These are phyloP conservation scores for Rosalia funebris DNA, from an alignment of 2,888 invertebrate genomes.

Conservation along the genomic window DNA sequence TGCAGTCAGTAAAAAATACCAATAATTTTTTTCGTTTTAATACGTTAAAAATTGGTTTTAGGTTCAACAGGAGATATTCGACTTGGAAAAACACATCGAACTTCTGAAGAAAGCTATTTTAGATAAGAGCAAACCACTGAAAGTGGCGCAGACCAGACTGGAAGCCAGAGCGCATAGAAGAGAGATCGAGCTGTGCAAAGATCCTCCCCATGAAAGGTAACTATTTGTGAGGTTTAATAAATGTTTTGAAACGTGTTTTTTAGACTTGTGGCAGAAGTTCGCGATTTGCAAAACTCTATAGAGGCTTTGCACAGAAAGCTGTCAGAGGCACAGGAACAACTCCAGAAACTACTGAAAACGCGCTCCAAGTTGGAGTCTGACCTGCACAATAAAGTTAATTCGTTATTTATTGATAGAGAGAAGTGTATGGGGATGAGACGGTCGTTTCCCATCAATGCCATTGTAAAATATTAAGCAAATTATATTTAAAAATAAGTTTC, in stretches of 20 bases:
- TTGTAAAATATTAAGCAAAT: slow-evolving; percentile 73
- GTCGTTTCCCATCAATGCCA: slow-evolving; percentile 87
- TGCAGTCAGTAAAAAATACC: background rate
- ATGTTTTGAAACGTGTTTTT: slow-evolving; percentile 18
- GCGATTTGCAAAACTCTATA: slow-evolving; percentile 85
- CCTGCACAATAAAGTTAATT: slow-evolving; percentile 85
- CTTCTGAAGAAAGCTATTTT: slow-evolving; percentile 88
- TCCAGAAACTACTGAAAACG: slow-evolving; percentile 85
- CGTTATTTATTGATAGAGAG: slow-evolving; percentile 93
- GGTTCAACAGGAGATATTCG: slow-evolving; percentile 93
- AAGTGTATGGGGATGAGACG: slow-evolving; percentile 92
- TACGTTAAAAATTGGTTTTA: too few relatives aligned
- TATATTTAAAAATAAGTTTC: too few relatives aligned
- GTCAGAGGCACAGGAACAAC: slow-evolving; percentile 85
- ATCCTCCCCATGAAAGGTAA: slow-evolving; percentile 83
- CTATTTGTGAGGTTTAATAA: background rate
- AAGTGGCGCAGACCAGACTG: slow-evolving; percentile 88
- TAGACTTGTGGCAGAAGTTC: slow-evolving; percentile 86
- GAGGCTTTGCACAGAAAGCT: slow-evolving; percentile 83
- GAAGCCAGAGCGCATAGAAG: slow-evolving; percentile 90
- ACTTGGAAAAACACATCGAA: slow-evolving; percentile 91
- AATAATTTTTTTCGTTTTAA: too few relatives aligned
- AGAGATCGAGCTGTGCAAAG: slow-evolving; percentile 89
- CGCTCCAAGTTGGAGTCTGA: slow-evolving; percentile 87
- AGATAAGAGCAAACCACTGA: slow-evolving; percentile 85